Evolutionary conservation across 2,888 invertebrate species (phyloP), one percentile per base, ranked within the genome.

Genomic region (Empis stercorea): DNA sequence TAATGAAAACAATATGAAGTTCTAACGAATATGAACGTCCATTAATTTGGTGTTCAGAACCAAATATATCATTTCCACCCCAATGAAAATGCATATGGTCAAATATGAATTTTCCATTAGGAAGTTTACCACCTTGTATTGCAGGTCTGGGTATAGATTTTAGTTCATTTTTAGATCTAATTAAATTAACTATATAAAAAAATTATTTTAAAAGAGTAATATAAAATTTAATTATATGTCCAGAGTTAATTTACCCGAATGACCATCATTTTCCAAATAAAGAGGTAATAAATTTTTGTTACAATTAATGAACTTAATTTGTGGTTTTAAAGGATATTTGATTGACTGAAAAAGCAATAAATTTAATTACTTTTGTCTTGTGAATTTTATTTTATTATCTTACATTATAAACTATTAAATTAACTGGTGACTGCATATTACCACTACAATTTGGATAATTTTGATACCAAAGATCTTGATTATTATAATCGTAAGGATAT

Each of bases 1-100:
- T 72, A 56, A 76, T 76, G 60, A 80, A 82, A 0, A 84, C 82
- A 20, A 83, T 71, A 59, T 84, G 84, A 56, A 79, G 65, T 64
- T 81, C 81, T 47, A 80, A 58, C 9, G 77, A 75, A 54, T 71
- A 75, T 44, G 78, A 78, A n/a, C 50, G 51, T 3, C 61, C 58
- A 48, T 65, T 60, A 0, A 65, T 50, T 17, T 56, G 30, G 37
- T 65, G 64, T 41, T 65, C 66, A 0, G 84, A 81, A 10, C 86
- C 86, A 30, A 78, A 74, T 60, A 76, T 75, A 63, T 80, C 78
- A 56, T 76, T 75, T 52, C 76, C 76, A 2, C 78, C 69, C 86
- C 86, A 86, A 63, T 86, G 86, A 66, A 85, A 86, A 45, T 65
- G 65, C 1, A 65, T 57, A 1, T 49, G 53, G 27, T 57, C 52